Evolutionary conservation across 37 sponge, comb jelly and placozoan genomes (phyloP).

Genomic region (Haliclona indistincta): DNA sequence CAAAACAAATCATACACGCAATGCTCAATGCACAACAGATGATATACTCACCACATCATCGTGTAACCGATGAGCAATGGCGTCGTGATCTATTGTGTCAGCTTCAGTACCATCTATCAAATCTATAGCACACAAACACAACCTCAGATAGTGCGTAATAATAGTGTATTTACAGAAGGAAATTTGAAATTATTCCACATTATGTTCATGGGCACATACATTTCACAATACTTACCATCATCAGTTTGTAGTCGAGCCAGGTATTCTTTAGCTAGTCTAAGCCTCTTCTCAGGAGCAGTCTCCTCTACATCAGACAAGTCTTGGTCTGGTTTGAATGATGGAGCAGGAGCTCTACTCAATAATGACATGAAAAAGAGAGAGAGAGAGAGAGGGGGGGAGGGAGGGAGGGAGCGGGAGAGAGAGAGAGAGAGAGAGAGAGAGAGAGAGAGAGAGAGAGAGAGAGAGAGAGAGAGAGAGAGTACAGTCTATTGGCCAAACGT

Average conservation of each 20-base stretch:
- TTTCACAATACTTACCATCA: conserved; percentile 18
- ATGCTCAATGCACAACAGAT: not conserved
- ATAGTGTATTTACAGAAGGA: not conserved
- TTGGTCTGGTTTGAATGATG: not conserved
- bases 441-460: not conserved
- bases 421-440: not conserved
- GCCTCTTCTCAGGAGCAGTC: conserved; percentile 89
- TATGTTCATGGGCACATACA: not conserved
- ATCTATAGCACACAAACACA: too few relatives aligned
- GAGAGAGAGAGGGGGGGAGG: not conserved
- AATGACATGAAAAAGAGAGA: not conserved
- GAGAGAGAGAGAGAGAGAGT: not conserved
- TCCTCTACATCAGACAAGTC: conserved; percentile 65
- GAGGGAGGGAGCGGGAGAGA: not conserved
- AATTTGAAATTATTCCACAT: not conserved
- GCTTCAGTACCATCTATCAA: conserved; percentile 31
- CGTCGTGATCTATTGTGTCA: conserved; percentile 63
- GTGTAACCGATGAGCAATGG: conserved; percentile 74
- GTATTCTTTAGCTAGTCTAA: conserved; percentile 95
- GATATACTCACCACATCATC: conserved; percentile 73
- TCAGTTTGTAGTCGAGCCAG: conserved; percentile 70
- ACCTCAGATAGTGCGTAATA: not conserved
- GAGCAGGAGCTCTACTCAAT: not conserved
- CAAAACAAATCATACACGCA: not conserved
- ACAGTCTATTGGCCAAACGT: too few relatives aligned